Evolutionary conservation across 2,113 vertebrate genomes (phyloP).

Genomic region (Amphiprion ocellaris): DNA sequence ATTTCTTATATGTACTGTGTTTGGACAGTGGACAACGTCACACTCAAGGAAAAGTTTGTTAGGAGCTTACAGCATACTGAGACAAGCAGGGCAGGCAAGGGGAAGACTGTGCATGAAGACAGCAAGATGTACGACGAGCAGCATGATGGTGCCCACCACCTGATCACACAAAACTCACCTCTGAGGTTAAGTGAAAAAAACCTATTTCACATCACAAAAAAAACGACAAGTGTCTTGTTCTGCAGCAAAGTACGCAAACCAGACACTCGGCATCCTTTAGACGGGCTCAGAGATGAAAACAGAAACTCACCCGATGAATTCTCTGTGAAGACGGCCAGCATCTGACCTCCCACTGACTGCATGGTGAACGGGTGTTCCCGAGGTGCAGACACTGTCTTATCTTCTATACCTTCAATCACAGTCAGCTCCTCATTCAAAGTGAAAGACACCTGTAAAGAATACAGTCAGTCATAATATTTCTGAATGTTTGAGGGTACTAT

Average conservation of each 20-base stretch:
- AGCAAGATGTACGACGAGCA: slow-evolving; percentile 45
- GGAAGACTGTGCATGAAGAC: slow-evolving; percentile 2
- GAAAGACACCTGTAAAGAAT: slow-evolving; percentile 91
- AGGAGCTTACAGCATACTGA: slow-evolving; percentile 28
- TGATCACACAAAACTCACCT: slow-evolving; percentile 62
- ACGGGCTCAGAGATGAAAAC: not conserved
- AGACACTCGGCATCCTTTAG: not conserved
- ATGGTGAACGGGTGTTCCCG: slow-evolving; percentile 96
- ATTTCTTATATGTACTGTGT: slow-evolving; percentile 3
- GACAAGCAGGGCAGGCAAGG: slow-evolving; percentile 44
- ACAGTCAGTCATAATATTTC: not conserved
- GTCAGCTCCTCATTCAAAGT: slow-evolving; percentile 97
- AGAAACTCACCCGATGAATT: slow-evolving; percentile 88
- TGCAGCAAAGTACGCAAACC: not conserved
- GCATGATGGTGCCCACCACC: slow-evolving; percentile 11
- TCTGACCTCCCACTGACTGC: slow-evolving; percentile 97
- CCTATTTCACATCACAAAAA: slow-evolving; percentile 25
- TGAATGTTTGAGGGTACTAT: too few species aligned
- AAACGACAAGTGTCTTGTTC: not conserved
- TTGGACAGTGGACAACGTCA: slow-evolving; percentile 43
- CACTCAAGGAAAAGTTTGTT: slow-evolving; percentile 50
- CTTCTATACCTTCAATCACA: slow-evolving; percentile 89
- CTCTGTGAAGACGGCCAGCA: slow-evolving; percentile 95
- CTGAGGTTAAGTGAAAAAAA: slow-evolving; percentile 14
- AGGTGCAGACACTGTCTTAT: slow-evolving; percentile 91